These are phyloP conservation scores for Tenthredo notha DNA, from an alignment of 2,888 invertebrate species.

Conservation along the genomic window DNA sequence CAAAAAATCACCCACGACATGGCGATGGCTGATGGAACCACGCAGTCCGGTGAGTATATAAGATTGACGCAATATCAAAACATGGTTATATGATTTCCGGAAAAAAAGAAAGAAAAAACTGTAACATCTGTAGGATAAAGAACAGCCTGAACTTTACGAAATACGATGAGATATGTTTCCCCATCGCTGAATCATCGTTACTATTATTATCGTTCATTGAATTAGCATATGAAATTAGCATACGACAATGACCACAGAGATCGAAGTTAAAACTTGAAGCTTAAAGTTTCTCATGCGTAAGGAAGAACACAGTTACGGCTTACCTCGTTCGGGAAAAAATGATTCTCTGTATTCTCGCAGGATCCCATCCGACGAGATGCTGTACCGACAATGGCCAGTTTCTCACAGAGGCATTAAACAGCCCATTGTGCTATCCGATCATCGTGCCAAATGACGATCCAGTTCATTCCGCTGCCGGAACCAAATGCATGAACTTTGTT, in stretches of 20 bases:
- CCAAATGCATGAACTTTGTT: constrained; percentile 87
- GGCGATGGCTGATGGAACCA: constrained; percentile 86
- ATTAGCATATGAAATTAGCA: not conserved
- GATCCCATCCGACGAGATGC: constrained; percentile 82
- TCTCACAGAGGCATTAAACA: constrained; percentile 75
- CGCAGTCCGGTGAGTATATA: constrained; percentile 86
- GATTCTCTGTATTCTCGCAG: constrained; percentile 70
- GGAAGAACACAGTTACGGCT: not conserved
- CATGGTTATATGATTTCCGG: not conserved
- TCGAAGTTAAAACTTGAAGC: not conserved
- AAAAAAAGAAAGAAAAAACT: too few relatives aligned
- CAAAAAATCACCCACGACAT: constrained; percentile 91
- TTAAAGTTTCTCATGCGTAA: not conserved
- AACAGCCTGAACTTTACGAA: not conserved
- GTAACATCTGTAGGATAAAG: too few relatives aligned
- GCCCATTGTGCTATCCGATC: constrained; percentile 72
- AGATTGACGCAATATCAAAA: not conserved
- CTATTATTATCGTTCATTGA: not conserved
- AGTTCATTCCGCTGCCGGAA: constrained; percentile 80
- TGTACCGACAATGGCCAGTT: constrained; percentile 83
- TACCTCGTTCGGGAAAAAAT: not conserved
- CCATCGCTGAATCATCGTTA: not conserved
- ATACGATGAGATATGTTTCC: not conserved
- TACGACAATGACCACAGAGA: not conserved
- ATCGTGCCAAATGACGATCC: constrained; percentile 76